These are phyloP conservation scores for Amphilophus citrinellus DNA, from an alignment of 2,113 vertebrate genomes.

Conservation along the genomic window DNA sequence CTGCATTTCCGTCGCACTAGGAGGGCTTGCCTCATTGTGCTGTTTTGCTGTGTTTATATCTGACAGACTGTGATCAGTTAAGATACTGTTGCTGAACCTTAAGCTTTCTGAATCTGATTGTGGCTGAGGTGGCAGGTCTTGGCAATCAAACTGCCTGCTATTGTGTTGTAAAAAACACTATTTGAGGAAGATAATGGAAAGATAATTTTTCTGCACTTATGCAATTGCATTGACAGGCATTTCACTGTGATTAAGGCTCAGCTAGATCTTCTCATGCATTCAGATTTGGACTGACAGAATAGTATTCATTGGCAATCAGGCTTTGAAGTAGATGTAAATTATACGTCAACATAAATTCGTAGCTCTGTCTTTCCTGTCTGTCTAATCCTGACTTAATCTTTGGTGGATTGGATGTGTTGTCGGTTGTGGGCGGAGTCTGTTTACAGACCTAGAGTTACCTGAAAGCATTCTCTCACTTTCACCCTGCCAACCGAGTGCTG, in stretches of 20 bases:
- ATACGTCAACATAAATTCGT: neutral
- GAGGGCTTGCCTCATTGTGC: neutral
- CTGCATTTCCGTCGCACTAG: neutral
- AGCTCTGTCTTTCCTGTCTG: neutral
- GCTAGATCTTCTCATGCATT: neutral
- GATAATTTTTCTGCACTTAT: constrained; percentile 32
- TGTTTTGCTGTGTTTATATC: constrained; percentile 22
- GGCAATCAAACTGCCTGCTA: constrained; percentile 46
- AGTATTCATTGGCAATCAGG: neutral
- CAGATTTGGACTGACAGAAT: neutral
- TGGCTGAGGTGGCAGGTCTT: constrained; percentile 18
- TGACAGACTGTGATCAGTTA: constrained; percentile 35
- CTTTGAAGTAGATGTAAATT: neutral
- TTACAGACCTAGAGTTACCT: constrained; percentile 18
- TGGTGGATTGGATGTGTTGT: constrained; percentile 17
- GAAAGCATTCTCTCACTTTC: constrained; percentile 22
- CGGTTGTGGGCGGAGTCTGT: constrained; percentile 55
- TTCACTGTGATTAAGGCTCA: neutral
- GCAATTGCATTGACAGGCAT: constrained; percentile 1
- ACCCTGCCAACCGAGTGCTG: constrained; percentile 9
- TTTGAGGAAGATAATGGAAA: constrained; percentile 36
- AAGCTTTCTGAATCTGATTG: constrained; percentile 58
- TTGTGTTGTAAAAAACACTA: constrained; percentile 48
- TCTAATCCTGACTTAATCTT: constrained; percentile 23
- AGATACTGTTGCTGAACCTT: constrained; percentile 68